Conservation (phyloP, 2,113 vertebrate species). For the Murina feae region DNA sequence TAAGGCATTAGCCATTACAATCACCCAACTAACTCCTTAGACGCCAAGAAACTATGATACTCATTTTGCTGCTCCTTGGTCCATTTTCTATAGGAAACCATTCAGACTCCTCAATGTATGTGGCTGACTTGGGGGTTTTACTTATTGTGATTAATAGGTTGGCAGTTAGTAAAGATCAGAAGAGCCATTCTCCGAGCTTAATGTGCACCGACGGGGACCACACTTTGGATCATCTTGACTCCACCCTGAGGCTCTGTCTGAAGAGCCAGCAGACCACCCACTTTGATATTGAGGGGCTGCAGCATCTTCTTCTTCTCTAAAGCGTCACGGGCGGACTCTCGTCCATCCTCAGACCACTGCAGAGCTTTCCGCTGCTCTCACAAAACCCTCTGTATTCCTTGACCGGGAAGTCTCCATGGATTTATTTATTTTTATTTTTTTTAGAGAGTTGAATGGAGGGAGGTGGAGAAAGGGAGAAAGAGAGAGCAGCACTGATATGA, state of each 20-base stretch:
- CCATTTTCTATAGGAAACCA: not conserved
- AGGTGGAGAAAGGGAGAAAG: too few relatives aligned
- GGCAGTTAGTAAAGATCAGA: not conserved
- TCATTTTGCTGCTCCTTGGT: not conserved
- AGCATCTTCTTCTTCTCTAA: not conserved
- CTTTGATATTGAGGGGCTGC: not conserved
- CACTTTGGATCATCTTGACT: not conserved
- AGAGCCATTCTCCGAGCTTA: not conserved
- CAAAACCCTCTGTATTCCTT: too few relatives aligned
- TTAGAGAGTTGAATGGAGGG: too few relatives aligned
- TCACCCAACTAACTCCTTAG: not conserved
- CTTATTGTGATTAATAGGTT: not conserved
- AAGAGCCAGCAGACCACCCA: not conserved
- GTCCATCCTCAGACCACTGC: too few relatives aligned
- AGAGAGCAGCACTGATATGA: too few relatives aligned
- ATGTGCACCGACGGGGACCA: not conserved
- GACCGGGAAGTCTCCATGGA: too few relatives aligned
- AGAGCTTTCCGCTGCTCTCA: too few relatives aligned
- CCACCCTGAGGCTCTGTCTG: not conserved
- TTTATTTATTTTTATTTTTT: too few relatives aligned
- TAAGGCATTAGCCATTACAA: not conserved
- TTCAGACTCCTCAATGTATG: not conserved
- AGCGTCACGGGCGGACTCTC: too few relatives aligned
- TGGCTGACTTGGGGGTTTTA: not conserved
- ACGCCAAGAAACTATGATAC: not conserved